Evolutionary conservation across 2,888 invertebrate genomes (phyloP), one percentile per base, ranked within the genome.

Genomic region (Archips crataeganus): DNA sequence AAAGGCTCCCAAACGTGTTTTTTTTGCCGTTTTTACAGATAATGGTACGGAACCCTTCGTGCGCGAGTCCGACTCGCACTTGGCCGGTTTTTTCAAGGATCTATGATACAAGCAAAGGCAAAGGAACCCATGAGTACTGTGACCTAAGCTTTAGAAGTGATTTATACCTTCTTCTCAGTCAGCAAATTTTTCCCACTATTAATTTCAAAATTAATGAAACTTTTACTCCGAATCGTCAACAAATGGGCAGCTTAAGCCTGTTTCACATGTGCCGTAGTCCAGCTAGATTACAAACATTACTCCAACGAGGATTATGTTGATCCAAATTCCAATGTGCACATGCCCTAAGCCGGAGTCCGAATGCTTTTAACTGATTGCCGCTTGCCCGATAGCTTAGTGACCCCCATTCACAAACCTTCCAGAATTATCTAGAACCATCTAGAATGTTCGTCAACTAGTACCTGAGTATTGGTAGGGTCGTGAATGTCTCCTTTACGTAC

Each of bases 351-450:
- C 47, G 49, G 70, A 57, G 73, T 65, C 73, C 68, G 75, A 68
- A 83, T 81, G 85, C 85, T 85, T 85, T 85, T 84, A 85, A 85
- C 85, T 85, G 85, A 85, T 85, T 85, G 83, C 80, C 78, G 78
- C 76, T 79, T 77, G 75, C 75, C 78, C 74, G 67, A 74, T 83
- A 82, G 80, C 80, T 79, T 75, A 78, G 77, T 70, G 67, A 68
- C 74, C 68, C 60, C 65, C 66, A 70, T 68, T 69, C 64, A 71
- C 42, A 49, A 39, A 62, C 62, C 70, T 63, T 64, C 64, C 36
- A 51, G 64, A 65, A 65, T 45, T 51, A 51, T 51, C 64, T 47
- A 51, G 51, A 51, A n/a, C 36, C 9, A 34, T 65, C 64, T 65
- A 36, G 64, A 65, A 65, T 65, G 36, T 4, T 51, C 34, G 63